A percentile compares a stretch with the other conserved stretches of the same genome.
These are phyloP conservation scores for Himalopsyche japonica DNA, from an alignment of 2,888 invertebrate species.

Conservation along the genomic window DNA sequence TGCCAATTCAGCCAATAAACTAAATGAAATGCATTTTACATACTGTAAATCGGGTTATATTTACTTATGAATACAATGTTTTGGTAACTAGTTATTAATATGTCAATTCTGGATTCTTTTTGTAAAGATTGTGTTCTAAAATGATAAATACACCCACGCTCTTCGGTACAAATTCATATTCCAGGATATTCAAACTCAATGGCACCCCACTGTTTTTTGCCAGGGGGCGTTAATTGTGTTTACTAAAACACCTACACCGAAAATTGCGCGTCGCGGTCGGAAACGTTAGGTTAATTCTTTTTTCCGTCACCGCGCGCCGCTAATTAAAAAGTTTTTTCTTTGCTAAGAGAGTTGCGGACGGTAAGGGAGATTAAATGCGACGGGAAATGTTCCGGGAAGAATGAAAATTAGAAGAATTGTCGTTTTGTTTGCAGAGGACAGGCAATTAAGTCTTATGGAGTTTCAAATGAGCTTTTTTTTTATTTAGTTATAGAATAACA, in stretches of 20 bases:
- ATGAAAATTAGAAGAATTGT: not conserved
- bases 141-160: too few species aligned
- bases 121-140: too few species aligned
- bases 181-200: not conserved
- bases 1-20: too few species aligned
- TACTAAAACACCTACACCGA: slow-evolving; percentile 26
- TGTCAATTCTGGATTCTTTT: too few species aligned
- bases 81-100: too few species aligned
- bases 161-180: too few species aligned
- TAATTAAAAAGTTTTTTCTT: slow-evolving; percentile 39
- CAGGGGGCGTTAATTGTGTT: slow-evolving; percentile 26
- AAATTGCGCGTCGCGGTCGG: not conserved
- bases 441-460: not conserved
- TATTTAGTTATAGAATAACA: not conserved
- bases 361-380: not conserved
- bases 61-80: too few species aligned
- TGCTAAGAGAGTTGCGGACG: not conserved
- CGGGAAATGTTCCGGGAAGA: not conserved
- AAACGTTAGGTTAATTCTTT: slow-evolving; percentile 25
- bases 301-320: slow-evolving; percentile 18
- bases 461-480: not conserved
- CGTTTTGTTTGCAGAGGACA: not conserved
- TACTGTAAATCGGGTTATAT: too few species aligned
- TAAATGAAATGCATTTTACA: too few species aligned
- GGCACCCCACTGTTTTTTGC: not conserved